Evolutionary conservation across 2,113 vertebrate species (phyloP).

Genomic region (Rhabdornis inornatus): DNA sequence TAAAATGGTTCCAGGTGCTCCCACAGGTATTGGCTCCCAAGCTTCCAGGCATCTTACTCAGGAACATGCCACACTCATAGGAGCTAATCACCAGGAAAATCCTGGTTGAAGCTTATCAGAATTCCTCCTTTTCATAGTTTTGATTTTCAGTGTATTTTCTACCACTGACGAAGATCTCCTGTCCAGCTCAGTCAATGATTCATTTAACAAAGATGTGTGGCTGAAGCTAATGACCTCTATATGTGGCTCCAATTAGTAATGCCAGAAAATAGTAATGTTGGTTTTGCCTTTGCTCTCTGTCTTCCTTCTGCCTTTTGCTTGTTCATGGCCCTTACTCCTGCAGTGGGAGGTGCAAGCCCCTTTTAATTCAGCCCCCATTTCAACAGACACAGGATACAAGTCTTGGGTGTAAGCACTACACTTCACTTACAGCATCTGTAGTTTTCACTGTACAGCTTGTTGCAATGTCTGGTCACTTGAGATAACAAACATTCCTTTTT

Average conservation of each 20-base stretch:
- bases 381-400: background rate
- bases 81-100: background rate
- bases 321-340: background rate
- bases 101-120: background rate
- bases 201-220: background rate
- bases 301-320: background rate
- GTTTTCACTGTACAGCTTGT: background rate
- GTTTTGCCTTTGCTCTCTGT: background rate
- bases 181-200: background rate
- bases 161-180: background rate
- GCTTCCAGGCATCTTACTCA: background rate
- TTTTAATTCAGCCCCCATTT: background rate
- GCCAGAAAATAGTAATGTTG: background rate
- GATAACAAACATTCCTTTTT: slow-evolving; percentile 31
- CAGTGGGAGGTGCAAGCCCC: background rate
- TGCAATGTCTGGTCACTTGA: background rate
- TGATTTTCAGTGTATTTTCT: background rate
- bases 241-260: background rate
- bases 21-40: background rate
- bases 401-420: background rate
- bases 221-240: background rate
- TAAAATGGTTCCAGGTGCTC: background rate
- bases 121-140: background rate
- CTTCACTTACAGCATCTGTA: background rate
- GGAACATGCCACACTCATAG: background rate